Percentiles rank a stretch among this genome's conserved stretches.
phyloP scores from a whole-genome alignment of 2,888 invertebrate species.

The Acanthosoma haemorrhoidale region DNA sequence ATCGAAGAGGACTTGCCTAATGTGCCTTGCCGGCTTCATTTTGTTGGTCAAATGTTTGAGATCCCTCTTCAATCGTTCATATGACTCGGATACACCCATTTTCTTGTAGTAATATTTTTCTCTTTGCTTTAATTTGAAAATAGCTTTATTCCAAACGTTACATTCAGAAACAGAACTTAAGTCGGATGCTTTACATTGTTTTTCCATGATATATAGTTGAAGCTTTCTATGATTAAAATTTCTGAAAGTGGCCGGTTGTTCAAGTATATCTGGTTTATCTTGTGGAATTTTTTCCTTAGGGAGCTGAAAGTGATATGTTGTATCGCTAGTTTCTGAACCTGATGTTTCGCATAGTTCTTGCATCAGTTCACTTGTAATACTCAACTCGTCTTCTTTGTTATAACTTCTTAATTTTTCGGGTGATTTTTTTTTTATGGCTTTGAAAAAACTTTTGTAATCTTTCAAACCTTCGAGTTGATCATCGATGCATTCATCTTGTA shows the following conservation, averaged over 20 bases:
- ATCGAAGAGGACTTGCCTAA: neutral
- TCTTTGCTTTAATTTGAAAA: neutral
- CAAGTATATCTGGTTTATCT: neutral
- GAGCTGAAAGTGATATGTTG: neutral
- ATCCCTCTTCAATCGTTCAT: neutral
- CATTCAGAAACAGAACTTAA: neutral
- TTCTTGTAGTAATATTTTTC: neutral
- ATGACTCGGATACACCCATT: neutral
- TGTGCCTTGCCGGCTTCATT: neutral
- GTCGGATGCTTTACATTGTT: neutral
- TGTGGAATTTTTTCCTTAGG: neutral
- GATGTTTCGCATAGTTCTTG: neutral
- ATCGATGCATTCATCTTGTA: neutral
- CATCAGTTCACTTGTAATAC: neutral
- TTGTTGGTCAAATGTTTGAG: neutral
- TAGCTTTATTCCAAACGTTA: conserved; percentile 5
- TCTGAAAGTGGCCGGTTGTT: neutral
- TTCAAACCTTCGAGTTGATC: neutral
- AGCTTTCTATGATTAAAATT: neutral
- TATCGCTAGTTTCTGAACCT: neutral
- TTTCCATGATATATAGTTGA: neutral
- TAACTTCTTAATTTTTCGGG: neutral
- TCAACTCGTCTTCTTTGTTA: neutral
- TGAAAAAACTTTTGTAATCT: neutral
- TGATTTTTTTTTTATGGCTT: neutral